Conservation (phyloP, 2,888 invertebrate species). For the Cataglyphis cursor region DNA sequence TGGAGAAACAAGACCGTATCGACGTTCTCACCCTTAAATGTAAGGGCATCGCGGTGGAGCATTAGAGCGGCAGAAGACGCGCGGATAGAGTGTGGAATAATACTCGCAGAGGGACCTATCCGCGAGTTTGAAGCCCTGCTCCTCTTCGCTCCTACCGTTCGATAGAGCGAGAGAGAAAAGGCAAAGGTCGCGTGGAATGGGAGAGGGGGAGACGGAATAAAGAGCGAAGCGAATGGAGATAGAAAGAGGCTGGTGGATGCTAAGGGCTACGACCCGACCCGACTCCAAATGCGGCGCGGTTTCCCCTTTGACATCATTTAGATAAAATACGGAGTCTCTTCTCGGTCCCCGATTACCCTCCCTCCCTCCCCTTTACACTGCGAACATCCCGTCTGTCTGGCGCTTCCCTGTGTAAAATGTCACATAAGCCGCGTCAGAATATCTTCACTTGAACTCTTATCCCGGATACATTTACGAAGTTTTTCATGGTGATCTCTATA, state of each 20-base stretch:
- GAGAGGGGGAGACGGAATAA: slow-evolving; percentile 57
- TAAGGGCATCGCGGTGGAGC: slow-evolving; percentile 63
- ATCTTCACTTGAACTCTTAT: slow-evolving; percentile 52
- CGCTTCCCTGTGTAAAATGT: slow-evolving; percentile 73
- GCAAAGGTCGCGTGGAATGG: slow-evolving; percentile 47
- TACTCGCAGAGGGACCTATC: slow-evolving; percentile 63
- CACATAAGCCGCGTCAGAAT: slow-evolving; percentile 70
- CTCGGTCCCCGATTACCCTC: slow-evolving; percentile 72
- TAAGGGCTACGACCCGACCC: slow-evolving; percentile 74
- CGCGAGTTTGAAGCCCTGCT: slow-evolving; percentile 60
- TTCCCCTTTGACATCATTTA: slow-evolving; percentile 84
- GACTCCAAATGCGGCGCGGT: slow-evolving; percentile 67
- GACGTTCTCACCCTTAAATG: slow-evolving; percentile 64
- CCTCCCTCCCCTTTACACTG: slow-evolving; percentile 66
- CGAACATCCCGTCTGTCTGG: slow-evolving; percentile 46
- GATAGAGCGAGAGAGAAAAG: slow-evolving; percentile 36
- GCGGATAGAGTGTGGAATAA: slow-evolving; percentile 58
- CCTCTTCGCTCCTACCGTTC: slow-evolving; percentile 14
- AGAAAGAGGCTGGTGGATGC: slow-evolving; percentile 58
- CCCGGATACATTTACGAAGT: slow-evolving; percentile 1
- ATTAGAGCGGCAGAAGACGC: slow-evolving; percentile 63
- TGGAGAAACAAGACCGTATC: slow-evolving; percentile 42
- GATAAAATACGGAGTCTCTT: slow-evolving; percentile 82
- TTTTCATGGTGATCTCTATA: neutral
- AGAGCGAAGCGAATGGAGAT: slow-evolving; percentile 54